Conservation (phyloP, 1,140 invertebrate species). For the Atta colombica region DNA sequence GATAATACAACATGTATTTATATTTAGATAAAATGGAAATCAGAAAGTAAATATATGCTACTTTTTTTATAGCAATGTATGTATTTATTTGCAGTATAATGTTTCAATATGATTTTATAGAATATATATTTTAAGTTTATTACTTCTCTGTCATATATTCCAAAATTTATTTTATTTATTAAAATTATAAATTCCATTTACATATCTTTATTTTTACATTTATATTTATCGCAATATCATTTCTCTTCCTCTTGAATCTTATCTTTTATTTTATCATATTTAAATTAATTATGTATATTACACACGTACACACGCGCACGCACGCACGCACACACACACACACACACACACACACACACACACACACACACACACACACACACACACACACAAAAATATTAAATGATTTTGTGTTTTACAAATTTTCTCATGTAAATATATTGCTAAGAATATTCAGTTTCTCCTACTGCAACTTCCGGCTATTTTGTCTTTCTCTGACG, state of each 20-base stretch:
- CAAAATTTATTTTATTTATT: slow-evolving; percentile 25
- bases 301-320: too few relatives aligned
- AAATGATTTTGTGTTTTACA: neutral
- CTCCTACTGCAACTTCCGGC: neutral
- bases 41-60: neutral
- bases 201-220: slow-evolving; percentile 2
- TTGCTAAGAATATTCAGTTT: neutral
- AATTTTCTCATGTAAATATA: neutral
- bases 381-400: neutral
- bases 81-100: neutral
- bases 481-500: neutral
- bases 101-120: slow-evolving; percentile 5
- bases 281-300: neutral
- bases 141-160: neutral
- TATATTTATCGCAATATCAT: neutral
- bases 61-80: neutral
- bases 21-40: neutral
- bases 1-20: neutral
- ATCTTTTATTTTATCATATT: slow-evolving; percentile 14
- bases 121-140: slow-evolving; percentile 2
- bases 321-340: too few relatives aligned
- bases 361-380: too few relatives aligned
- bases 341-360: too few relatives aligned
- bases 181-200: neutral
- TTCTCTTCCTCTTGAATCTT: neutral